These are phyloP conservation scores for Planiliza haematocheilus DNA, from an alignment of 2,113 vertebrate genomes.

Conservation along the genomic window DNA sequence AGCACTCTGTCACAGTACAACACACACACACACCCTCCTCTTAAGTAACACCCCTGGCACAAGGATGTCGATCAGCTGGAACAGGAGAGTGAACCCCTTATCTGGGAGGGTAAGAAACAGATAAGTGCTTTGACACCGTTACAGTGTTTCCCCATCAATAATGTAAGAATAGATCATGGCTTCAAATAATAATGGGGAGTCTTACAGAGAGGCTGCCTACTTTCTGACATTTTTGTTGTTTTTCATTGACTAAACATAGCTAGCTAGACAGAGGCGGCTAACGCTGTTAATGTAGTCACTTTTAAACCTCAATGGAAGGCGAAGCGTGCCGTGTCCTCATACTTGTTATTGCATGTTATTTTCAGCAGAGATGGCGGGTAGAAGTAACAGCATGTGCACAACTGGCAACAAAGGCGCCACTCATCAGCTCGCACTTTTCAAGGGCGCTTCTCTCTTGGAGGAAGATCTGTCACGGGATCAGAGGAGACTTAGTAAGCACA, in stretches of 20 bases:
- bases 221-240: constrained; percentile 24
- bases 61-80: constrained; percentile 37
- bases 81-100: constrained; percentile 5
- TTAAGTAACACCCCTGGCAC: constrained; percentile 20
- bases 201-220: constrained; percentile 28
- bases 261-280: neutral
- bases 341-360: neutral
- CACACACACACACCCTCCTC: neutral
- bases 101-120: constrained; percentile 41
- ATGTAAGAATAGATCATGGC: constrained; percentile 51
- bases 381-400: neutral
- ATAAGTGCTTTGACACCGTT: constrained; percentile 47
- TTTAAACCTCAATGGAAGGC: constrained; percentile 18
- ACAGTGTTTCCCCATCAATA: constrained; percentile 54
- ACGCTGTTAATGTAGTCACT: constrained; percentile 6
- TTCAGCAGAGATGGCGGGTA: neutral
- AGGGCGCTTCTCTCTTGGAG: constrained; percentile 52
- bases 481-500: constrained; percentile 39
- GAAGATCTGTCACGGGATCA: constrained; percentile 45
- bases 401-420: neutral
- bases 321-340: neutral
- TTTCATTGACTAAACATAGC: constrained; percentile 12
- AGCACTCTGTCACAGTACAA: neutral
- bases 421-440: constrained; percentile 36
- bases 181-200: constrained; percentile 46